Evolutionary conservation across 1,140 invertebrate species (phyloP), one percentile per base, ranked within the genome.

Genomic region (Amyelois transitella): DNA sequence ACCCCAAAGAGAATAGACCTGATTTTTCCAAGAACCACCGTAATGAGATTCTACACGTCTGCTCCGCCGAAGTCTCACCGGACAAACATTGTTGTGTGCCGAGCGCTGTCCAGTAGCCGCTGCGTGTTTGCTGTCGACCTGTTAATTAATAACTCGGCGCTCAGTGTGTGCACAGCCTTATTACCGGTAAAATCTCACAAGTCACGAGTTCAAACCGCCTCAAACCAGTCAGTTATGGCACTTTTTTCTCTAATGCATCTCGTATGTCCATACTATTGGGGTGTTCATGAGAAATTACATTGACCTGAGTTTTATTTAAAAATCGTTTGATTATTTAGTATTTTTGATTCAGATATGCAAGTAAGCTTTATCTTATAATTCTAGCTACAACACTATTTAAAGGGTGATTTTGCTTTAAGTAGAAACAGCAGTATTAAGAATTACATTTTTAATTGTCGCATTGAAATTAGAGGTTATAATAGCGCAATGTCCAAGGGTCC

Each of bases 101-200:
- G n/a, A 85, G 84, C 79, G 84, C 81, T 78, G 71, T 70, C 69
- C 84, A 64, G 82, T 87, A 87, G 84, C 82, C 70, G 65, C 72
- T 69, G 72, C 69, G 72, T 87, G 81, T 87, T 87, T 87, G 74
- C 78, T 84, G 84, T 87, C 84, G 81, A 87, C 78, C 82, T 83
- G 84, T 77, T 87, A 87, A 87, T 87, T 87, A 87, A 87, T 87
- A 85, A 87, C 81, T 75, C 81, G 79, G 62, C 69, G 76, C 70
- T 65, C 74, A 68, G 61, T 87, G 81, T 87, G 69, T 86, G 79
- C 84, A 83, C 81, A 84, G 79, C 84, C 84, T 87, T 87, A 87
- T 87, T 87, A 87, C 84, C 68, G 71, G 82, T 87, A 84, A 83
- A 86, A 87, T 87, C 81, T 86, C 77, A 86, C 82, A 68, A 80